These are phyloP conservation scores for Digitonthophagus gazella DNA, from an alignment of 2,888 invertebrate genomes.

Conservation along the genomic window DNA sequence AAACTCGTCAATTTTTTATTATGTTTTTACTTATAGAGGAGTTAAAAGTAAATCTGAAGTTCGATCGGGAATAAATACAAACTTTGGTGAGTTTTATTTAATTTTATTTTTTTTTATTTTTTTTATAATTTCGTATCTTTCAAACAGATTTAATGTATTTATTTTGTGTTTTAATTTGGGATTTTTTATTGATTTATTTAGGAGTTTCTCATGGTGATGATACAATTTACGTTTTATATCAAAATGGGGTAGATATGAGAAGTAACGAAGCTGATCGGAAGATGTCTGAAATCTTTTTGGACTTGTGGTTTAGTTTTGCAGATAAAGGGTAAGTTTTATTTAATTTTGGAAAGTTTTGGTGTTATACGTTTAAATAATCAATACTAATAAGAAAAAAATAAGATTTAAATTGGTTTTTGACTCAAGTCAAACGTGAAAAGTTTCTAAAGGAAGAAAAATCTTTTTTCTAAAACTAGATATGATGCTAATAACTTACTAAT, in stretches of 20 bases:
- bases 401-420: no score
- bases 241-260: slow-evolving; percentile 43
- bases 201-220: slow-evolving; percentile 69
- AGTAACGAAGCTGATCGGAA: slow-evolving; percentile 52
- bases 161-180: slow-evolving; percentile 3
- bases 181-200: slow-evolving; percentile 35
- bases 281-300: slow-evolving; percentile 56
- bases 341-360: no score
- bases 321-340: slow-evolving; percentile 61
- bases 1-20: slow-evolving; percentile 62
- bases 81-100: slow-evolving; percentile 55
- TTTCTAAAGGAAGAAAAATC: no score
- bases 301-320: slow-evolving; percentile 59
- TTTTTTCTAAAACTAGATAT: no score
- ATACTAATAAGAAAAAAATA: no score
- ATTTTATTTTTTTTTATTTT: no score
- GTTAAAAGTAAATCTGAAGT: slow-evolving; percentile 58
- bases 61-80: slow-evolving; percentile 54
- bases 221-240: slow-evolving; percentile 55
- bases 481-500: no score
- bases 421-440: no score
- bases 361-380: no score
- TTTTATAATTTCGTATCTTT: no score
- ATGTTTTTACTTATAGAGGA: slow-evolving; percentile 63
- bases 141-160: not conserved